phyloP scores from a whole-genome alignment of 1,140 invertebrate species.

The Euwallacea similis region DNA sequence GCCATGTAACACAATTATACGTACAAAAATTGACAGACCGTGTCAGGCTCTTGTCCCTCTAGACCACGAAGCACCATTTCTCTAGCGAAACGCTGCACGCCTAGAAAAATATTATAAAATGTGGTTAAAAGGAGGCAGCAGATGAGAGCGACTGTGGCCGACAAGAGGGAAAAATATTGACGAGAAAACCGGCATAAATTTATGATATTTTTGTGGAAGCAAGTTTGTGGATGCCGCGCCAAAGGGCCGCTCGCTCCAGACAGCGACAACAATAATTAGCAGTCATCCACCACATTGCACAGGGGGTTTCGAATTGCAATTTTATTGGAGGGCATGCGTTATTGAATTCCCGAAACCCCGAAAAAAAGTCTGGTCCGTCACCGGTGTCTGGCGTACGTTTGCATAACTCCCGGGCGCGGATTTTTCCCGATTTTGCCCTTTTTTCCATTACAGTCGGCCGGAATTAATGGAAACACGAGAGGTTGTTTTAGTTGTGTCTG shows the following conservation, averaged over 20 bases:
- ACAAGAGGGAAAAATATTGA: too few relatives aligned
- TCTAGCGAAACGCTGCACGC: conserved; percentile 32
- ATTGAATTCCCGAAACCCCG: neutral
- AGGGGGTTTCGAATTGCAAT: neutral
- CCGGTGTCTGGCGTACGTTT: conserved; percentile 4
- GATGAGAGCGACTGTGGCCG: too few relatives aligned
- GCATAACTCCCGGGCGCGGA: neutral
- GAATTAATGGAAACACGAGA: neutral
- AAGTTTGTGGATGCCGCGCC: too few relatives aligned
- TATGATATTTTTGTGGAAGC: too few relatives aligned
- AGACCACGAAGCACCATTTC: conserved; percentile 18
- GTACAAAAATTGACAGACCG: too few relatives aligned
- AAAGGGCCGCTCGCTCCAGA: neutral
- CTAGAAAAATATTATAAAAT: conserved; percentile 23
- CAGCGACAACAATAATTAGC: neutral
- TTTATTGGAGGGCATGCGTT: conserved; percentile 1
- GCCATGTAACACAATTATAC: too few relatives aligned
- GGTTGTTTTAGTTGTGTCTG: neutral
- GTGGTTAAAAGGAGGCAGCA: too few relatives aligned
- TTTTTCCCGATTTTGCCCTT: conserved; percentile 5
- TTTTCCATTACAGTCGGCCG: neutral
- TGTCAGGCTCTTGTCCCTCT: too few relatives aligned
- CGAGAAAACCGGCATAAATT: too few relatives aligned
- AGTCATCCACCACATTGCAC: neutral
- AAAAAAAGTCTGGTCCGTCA: conserved; percentile 1